Conservation (phyloP, 1,140 invertebrate genomes). For the Gonioctena quinquepunctata region DNA sequence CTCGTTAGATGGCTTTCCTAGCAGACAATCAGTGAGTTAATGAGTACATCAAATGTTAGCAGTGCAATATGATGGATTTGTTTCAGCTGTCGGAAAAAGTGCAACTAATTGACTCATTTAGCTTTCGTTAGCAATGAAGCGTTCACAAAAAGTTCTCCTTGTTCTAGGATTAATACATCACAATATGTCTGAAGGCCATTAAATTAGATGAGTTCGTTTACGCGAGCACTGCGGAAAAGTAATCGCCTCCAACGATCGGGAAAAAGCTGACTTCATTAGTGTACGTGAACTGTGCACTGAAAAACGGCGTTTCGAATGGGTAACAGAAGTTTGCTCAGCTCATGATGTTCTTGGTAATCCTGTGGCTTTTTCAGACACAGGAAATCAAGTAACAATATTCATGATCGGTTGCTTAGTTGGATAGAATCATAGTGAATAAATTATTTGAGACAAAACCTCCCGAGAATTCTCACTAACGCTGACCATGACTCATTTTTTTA, state of each 20-base stretch:
- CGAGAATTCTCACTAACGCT: too few relatives aligned
- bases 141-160: conserved; percentile 7
- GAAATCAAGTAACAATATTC: too few relatives aligned
- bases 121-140: conserved; percentile 12
- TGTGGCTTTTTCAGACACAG: too few relatives aligned
- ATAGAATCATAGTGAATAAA: too few relatives aligned
- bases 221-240: background rate
- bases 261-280: background rate
- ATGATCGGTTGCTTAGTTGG: too few relatives aligned
- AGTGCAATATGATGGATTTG: conserved; percentile 9
- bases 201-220: background rate
- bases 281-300: too few relatives aligned
- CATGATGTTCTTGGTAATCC: too few relatives aligned
- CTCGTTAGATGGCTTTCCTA: background rate
- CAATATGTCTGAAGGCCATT: background rate
- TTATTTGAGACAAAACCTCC: too few relatives aligned
- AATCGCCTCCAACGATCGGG: background rate
- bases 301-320: too few relatives aligned
- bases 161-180: background rate
- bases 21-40: conserved; percentile 19
- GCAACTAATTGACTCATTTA: conserved; percentile 18
- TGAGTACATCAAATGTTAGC: conserved; percentile 11
- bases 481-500: too few relatives aligned
- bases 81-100: conserved; percentile 10
- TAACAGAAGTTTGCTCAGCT: too few relatives aligned